phyloP scores from a whole-genome alignment of 2,113 vertebrate species.

The Eubucco bourcierii region DNA sequence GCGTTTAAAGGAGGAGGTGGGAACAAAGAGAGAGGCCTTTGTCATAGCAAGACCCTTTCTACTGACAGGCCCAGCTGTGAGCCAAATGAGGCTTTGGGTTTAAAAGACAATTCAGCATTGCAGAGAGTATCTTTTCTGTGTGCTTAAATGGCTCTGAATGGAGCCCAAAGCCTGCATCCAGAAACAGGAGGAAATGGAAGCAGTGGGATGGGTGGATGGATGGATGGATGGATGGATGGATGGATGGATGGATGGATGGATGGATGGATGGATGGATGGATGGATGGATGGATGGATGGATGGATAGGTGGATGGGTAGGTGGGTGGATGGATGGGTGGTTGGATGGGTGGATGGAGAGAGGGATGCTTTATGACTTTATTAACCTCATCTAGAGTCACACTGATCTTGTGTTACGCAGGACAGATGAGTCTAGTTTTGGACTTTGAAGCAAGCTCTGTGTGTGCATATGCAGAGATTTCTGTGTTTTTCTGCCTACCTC shows the following conservation, averaged over 20 bases:
- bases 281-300: no score
- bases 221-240: no score
- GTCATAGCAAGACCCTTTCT: neutral
- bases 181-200: neutral
- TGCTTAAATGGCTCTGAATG: neutral
- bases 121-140: neutral
- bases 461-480: fast-evolving
- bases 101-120: neutral
- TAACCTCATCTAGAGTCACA: neutral
- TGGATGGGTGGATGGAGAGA: no score
- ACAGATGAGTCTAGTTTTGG: neutral
- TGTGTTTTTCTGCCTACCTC: neutral
- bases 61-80: neutral
- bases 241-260: no score
- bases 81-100: constrained; percentile 2
- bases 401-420: neutral
- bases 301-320: no score
- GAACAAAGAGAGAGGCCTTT: neutral
- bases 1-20: neutral
- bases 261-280: no score
- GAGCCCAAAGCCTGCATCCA: neutral
- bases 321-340: no score
- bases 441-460: neutral
- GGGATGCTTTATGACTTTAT: neutral
- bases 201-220: neutral